A percentile compares a stretch with the other conserved stretches of the same genome.
These are phyloP conservation scores for Halichoerus grypus DNA, from an alignment of 2,113 vertebrate genomes.

Conservation along the genomic window DNA sequence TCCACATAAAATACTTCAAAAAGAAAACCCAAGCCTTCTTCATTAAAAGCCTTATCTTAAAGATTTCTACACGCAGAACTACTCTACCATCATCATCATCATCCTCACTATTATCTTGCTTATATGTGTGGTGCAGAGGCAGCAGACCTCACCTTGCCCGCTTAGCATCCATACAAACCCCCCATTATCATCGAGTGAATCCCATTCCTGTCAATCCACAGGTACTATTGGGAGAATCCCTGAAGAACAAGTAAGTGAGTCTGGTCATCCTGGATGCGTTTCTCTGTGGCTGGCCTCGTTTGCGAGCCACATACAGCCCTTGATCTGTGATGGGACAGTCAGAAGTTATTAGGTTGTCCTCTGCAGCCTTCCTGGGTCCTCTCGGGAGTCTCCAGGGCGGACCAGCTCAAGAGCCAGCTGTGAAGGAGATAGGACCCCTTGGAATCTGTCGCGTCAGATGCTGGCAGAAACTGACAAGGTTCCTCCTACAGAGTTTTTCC, in stretches of 20 bases:
- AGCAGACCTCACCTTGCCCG: neutral
- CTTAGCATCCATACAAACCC: neutral
- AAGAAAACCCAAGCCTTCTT: conserved; percentile 5
- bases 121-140: neutral
- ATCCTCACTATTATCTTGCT: neutral
- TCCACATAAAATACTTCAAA: neutral
- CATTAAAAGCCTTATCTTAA: conserved; percentile 15
- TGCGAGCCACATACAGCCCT: neutral
- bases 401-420: neutral
- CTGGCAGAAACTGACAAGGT: neutral
- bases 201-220: rapidly evolving
- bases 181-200: neutral
- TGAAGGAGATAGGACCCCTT: neutral
- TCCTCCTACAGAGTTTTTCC: neutral
- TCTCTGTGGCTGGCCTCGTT: neutral
- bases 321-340: neutral
- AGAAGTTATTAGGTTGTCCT: neutral
- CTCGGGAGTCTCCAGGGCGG: neutral
- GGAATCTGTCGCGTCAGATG: neutral
- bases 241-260: neutral
- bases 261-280: neutral
- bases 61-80: neutral
- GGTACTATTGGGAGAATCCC: neutral
- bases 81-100: rapidly evolving
- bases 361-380: neutral